Conservation (phyloP, 1,140 invertebrate species). For the Phymastichus coffea region DNA sequence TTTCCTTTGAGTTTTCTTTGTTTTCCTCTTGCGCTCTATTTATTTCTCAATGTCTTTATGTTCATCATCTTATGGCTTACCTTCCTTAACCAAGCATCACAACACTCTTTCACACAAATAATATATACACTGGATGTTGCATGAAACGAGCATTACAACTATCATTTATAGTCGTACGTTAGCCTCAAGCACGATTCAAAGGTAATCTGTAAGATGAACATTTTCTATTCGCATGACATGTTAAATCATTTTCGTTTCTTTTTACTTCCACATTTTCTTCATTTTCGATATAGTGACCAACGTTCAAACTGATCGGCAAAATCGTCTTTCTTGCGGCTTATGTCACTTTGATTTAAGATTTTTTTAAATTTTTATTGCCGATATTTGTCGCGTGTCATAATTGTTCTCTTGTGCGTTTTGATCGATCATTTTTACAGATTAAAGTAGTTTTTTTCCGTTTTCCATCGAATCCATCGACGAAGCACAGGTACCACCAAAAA, state of each 20-base stretch:
- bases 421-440: slow-evolving; percentile 41
- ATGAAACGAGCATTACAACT: too few species aligned
- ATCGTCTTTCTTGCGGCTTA: slow-evolving; percentile 12
- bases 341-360: background rate
- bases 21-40: slow-evolving; percentile 7
- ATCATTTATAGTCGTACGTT: too few species aligned
- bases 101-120: too few species aligned
- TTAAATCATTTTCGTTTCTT: background rate
- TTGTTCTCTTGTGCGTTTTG: slow-evolving; percentile 30
- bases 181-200: background rate
- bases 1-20: slow-evolving; percentile 35
- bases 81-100: too few species aligned
- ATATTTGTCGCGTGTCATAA: slow-evolving; percentile 14
- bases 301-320: slow-evolving; percentile 6
- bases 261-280: background rate
- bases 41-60: slow-evolving; percentile 2
- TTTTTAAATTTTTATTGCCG: slow-evolving; percentile 2
- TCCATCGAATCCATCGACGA: slow-evolving; percentile 39
- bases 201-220: background rate
- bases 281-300: background rate
- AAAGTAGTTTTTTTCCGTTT: slow-evolving; percentile 43
- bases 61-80: background rate
- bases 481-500: slow-evolving; percentile 44
- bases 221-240: background rate
- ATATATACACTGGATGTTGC: too few species aligned